These are phyloP conservation scores for Psix sp. DNA, from an alignment of 1,140 invertebrate genomes.

Conservation along the genomic window DNA sequence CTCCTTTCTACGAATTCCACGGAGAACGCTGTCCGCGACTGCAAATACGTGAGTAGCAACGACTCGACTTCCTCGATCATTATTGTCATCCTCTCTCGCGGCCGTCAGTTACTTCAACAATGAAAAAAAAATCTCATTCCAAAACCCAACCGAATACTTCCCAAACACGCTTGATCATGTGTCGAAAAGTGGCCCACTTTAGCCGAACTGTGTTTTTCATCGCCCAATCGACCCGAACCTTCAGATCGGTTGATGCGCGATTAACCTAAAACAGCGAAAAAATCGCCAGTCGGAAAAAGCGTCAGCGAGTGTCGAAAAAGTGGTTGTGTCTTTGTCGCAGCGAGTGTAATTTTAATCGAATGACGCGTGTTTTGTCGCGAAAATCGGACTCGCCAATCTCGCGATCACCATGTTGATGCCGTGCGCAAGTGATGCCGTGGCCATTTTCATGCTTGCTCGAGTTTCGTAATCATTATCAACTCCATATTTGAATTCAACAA, in stretches of 20 bases:
- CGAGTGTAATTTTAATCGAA: neutral
- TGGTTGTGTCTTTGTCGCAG: neutral
- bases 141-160: conserved; percentile 45
- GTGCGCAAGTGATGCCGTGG: conserved; percentile 72
- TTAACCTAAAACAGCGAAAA: too few species aligned
- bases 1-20: conserved; percentile 61
- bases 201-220: conserved; percentile 5
- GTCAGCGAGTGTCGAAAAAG: too few species aligned
- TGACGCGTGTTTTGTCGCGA: neutral
- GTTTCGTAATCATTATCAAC: conserved; percentile 77
- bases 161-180: conserved; percentile 66
- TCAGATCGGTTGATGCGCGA: too few species aligned
- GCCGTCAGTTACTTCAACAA: too few species aligned
- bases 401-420: conserved; percentile 65
- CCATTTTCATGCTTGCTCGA: conserved; percentile 75
- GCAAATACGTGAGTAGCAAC: conserved; percentile 64
- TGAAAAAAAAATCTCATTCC: neutral
- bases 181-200: conserved; percentile 53
- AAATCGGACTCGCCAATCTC: conserved; percentile 6
- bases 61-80: neutral
- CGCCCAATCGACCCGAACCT: too few species aligned
- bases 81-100: too few species aligned
- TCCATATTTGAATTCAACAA: conserved; percentile 77
- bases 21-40: conserved; percentile 60
- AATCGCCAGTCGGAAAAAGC: neutral